Conservation (phyloP, 2,113 vertebrate genomes). For the Motacilla tschutschensis region DNA sequence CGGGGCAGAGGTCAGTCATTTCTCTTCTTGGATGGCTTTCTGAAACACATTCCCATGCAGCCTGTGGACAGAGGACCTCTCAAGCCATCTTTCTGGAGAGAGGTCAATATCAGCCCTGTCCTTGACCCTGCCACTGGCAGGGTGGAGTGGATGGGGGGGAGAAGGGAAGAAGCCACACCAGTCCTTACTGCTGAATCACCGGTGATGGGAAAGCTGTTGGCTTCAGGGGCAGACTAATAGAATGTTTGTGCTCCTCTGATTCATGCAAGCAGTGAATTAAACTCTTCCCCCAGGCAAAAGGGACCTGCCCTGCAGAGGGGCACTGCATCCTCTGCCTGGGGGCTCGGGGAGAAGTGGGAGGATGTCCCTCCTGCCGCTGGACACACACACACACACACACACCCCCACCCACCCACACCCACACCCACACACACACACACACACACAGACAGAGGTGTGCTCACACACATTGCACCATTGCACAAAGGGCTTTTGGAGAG, state of each 20-base stretch:
- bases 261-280: neutral
- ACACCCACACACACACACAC: no score
- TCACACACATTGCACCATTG: neutral
- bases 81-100: neutral
- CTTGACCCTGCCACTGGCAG: rapidly evolving
- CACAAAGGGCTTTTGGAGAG: neutral
- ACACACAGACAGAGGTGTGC: rapidly evolving
- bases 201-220: neutral
- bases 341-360: rapidly evolving
- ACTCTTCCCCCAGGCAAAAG: neutral
- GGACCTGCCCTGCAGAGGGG: neutral
- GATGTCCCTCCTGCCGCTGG: neutral
- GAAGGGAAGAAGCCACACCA: neutral
- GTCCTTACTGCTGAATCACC: slow-evolving; percentile 18
- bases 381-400: no score
- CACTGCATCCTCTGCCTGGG: neutral
- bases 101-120: neutral
- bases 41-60: neutral
- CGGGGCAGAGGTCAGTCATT: neutral
- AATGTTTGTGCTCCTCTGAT: neutral
- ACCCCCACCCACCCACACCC: no score
- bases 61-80: neutral
- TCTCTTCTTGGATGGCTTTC: neutral
- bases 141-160: neutral
- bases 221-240: neutral